Base-by-base conservation (phyloP, 2,113 vertebrate genomes). In the Sarotherodon lohbergeri region DNA sequence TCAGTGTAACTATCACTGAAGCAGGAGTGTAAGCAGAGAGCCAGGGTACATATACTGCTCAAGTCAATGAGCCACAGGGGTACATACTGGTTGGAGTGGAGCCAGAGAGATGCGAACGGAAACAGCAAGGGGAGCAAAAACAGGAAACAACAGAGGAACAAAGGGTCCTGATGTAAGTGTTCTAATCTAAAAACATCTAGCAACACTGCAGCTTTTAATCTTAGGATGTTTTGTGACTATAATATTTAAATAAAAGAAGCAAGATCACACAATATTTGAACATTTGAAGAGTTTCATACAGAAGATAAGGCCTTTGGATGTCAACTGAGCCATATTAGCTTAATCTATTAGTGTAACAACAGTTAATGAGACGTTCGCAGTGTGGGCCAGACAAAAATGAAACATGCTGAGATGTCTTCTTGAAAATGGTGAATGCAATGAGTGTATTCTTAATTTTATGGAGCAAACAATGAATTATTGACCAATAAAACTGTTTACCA, bases 361-460 rank as follows among this genome's bases (percentile, higher is more conserved):
- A 29, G 14, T 48, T 29, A 14, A 48, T 78, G 24, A 78, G 71
- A 50, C 1, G 10, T 0, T 76, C 16, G 9, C 43, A 76, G 13
- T 11, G 39, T 2, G 3, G 24, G 14, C 43, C 71, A 76, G 71
- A 50, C 43, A 0, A 32, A 48, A 76, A 50, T 50, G 6, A 78
- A 48, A 50, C 27, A 50, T n/a, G 17, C 46, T 32, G 16, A n/a
- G 46, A 4, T 50, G 24, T 78, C 9, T 12, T 50, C 43, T 32
- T 50, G 43, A 78, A 78, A 34, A 52, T n/a, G 6, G 1, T 50
- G 46, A 66, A 0, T 66, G 61, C 61, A 66, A 12, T 66, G 32
- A 66, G 32, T 66, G 22, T 10, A 76, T 48, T 48, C 9, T 76
- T 76, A 29, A 48, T 17, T 11, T 76, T 76, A 76, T 48, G 71